These are phyloP conservation scores for Drosophila varians DNA, from an alignment of 1,140 invertebrate genomes.

Conservation along the genomic window DNA sequence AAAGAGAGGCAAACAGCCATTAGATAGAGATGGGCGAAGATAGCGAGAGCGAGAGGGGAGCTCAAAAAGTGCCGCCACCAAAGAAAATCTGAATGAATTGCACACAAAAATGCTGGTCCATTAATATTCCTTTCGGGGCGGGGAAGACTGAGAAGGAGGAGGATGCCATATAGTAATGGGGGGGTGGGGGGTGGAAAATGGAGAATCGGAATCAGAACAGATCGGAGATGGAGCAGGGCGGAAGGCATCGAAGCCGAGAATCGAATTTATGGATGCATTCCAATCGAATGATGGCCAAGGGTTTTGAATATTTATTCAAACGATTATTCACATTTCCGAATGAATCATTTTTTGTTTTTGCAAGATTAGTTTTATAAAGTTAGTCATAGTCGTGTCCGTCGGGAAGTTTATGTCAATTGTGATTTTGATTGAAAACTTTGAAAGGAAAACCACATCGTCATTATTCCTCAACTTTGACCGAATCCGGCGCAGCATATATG, in stretches of 20 bases:
- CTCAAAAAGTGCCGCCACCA: constrained; percentile 33
- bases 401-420: not conserved
- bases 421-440: constrained; percentile 3
- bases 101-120: constrained; percentile 52
- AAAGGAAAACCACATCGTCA: not conserved
- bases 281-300: constrained; percentile 16
- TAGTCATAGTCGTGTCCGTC: not conserved
- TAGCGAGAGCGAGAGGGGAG: not conserved
- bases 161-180: not conserved
- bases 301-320: constrained; percentile 16
- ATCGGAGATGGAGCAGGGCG: not conserved
- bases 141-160: not conserved
- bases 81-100: constrained; percentile 60
- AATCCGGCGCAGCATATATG: too few relatives aligned
- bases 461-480: too few relatives aligned
- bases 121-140: constrained; percentile 38
- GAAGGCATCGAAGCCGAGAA: constrained; percentile 11
- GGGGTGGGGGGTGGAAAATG: not conserved
- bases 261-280: constrained; percentile 35
- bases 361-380: constrained; percentile 1
- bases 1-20: not conserved
- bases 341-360: constrained; percentile 33
- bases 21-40: not conserved
- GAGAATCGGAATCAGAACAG: not conserved
- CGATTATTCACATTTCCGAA: not conserved